These are phyloP conservation scores for Chionis minor DNA, from an alignment of 2,113 vertebrate genomes.

Conservation along the genomic window DNA sequence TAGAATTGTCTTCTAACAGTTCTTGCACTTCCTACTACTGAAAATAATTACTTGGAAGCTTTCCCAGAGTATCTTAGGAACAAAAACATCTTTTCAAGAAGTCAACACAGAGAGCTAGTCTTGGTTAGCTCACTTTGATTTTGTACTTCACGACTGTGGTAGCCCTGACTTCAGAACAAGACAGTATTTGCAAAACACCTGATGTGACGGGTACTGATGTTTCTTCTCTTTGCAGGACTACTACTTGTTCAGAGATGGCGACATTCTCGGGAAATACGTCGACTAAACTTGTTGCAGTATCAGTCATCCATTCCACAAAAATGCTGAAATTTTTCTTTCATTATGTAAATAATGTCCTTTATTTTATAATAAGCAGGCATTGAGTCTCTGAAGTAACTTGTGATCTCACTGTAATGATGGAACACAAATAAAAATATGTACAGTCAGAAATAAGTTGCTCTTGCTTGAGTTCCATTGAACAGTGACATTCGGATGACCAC, in stretches of 20 bases:
- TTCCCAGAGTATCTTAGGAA: background rate
- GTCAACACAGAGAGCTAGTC: background rate
- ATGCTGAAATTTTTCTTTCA: slow-evolving; percentile 76
- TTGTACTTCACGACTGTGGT: background rate
- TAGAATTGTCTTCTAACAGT: background rate
- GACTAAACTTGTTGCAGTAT: slow-evolving; percentile 77
- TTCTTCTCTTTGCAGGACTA: slow-evolving; percentile 84
- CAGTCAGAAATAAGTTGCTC: slow-evolving; percentile 22
- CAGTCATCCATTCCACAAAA: slow-evolving; percentile 72
- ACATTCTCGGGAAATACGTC: slow-evolving; percentile 95
- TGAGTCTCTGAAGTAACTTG: slow-evolving; percentile 48
- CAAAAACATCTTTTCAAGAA: background rate
- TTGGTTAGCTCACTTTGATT: background rate
- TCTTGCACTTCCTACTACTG: background rate
- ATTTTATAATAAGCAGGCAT: slow-evolving; percentile 76
- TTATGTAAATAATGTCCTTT: slow-evolving; percentile 90
- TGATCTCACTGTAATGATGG: slow-evolving; percentile 54
- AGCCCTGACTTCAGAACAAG: background rate
- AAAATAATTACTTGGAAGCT: background rate
- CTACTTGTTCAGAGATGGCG: slow-evolving; percentile 94
- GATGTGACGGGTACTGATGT: background rate
- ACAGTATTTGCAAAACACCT: background rate
- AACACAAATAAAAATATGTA: slow-evolving; percentile 74
- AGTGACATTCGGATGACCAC: slow-evolving; percentile 31
- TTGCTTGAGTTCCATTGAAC: slow-evolving; percentile 36